Conservation (phyloP, 2,113 vertebrate species). For the Rhinichthys klamathensis region DNA sequence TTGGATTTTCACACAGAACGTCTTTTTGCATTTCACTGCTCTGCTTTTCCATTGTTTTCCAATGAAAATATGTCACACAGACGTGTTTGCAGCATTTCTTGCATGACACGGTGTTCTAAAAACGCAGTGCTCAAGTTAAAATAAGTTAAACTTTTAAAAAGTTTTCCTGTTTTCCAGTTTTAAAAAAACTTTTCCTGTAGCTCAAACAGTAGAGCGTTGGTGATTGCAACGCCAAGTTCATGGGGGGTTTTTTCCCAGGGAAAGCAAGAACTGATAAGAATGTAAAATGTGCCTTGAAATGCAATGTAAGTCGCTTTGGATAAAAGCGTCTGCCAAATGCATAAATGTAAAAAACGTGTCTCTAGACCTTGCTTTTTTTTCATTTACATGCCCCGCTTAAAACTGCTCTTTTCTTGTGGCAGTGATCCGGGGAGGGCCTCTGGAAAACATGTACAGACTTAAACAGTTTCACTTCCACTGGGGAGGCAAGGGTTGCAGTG, state of each 20-base stretch:
- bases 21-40: neutral
- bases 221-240: no score
- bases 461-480: constrained; percentile 98
- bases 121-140: neutral
- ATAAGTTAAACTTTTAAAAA: neutral
- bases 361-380: neutral
- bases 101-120: neutral
- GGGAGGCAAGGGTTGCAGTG: constrained; percentile 84
- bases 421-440: constrained; percentile 89
- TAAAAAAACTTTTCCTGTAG: no score
- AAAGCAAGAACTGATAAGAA: no score
- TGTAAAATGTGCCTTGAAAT: no score
- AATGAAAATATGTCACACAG: neutral
- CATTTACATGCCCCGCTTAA: no score
- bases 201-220: no score
- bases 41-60: neutral
- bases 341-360: neutral
- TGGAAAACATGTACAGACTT: constrained; percentile 87
- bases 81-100: neutral
- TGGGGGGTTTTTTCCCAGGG: no score
- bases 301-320: no score
- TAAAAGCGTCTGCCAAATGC: no score
- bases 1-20: neutral
- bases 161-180: no score
- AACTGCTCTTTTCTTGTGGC: constrained; percentile 45